These are phyloP conservation scores for Cotesia vestalis DNA, from an alignment of 1,140 invertebrate genomes.

Conservation along the genomic window DNA sequence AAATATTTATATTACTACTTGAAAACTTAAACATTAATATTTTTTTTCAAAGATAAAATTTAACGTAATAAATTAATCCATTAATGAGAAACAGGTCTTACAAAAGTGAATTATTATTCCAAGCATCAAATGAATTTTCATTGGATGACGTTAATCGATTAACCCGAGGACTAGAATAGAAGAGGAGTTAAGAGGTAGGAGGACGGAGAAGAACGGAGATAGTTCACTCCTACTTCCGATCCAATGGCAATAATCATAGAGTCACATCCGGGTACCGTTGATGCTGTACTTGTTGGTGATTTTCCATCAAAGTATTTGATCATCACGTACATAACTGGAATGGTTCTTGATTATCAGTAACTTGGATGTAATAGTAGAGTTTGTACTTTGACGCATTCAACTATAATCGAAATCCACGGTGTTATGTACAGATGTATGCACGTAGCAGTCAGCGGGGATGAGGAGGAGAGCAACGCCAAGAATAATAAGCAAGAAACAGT, in stretches of 20 bases:
- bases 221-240: neutral
- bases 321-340: constrained; percentile 8
- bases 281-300: neutral
- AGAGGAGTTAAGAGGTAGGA: neutral
- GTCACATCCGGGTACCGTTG: neutral
- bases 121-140: too few relatives aligned
- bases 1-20: too few relatives aligned
- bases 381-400: neutral
- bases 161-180: neutral
- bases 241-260: neutral
- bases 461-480: too few relatives aligned
- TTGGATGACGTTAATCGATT: too few relatives aligned
- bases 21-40: too few relatives aligned
- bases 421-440: neutral
- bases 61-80: too few relatives aligned
- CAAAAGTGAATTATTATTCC: neutral
- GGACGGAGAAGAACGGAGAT: neutral
- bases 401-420: neutral
- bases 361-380: constrained; percentile 17
- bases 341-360: constrained; percentile 23
- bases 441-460: too few relatives aligned
- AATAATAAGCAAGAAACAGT: too few relatives aligned
- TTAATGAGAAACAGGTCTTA: neutral
- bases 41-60: too few relatives aligned
- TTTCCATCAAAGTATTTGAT: constrained; percentile 27